These are phyloP conservation scores for Rallus limicola DNA, from an alignment of 2,113 vertebrate species.

Conservation along the genomic window DNA sequence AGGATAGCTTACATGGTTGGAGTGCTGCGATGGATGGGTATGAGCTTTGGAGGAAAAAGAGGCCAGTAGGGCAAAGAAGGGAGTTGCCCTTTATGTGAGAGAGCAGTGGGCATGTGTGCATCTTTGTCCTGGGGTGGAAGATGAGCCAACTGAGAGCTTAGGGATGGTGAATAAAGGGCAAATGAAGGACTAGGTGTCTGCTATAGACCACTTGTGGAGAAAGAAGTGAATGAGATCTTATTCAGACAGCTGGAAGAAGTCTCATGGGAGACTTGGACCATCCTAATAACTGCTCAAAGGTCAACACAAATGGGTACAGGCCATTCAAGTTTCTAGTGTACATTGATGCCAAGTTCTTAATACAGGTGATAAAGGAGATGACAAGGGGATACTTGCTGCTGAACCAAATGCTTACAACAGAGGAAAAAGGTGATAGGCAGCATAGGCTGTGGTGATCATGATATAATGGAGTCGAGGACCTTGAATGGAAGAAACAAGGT, in stretches of 20 bases:
- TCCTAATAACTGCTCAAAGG: background rate
- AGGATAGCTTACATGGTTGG: background rate
- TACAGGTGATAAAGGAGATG: background rate
- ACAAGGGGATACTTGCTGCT: background rate
- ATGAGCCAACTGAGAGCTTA: background rate
- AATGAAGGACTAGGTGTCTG: background rate
- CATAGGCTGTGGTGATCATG: too few relatives aligned
- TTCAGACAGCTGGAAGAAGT: background rate
- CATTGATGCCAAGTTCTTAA: background rate
- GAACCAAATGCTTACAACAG: background rate
- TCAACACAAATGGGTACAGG: background rate
- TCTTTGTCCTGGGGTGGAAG: background rate
- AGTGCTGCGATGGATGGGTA: background rate
- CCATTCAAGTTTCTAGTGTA: background rate
- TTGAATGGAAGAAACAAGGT: background rate
- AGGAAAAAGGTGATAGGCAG: background rate
- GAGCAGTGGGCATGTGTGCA: too few relatives aligned
- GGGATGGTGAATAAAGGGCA: background rate
- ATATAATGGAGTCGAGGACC: background rate
- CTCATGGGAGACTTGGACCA: background rate
- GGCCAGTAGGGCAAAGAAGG: background rate
- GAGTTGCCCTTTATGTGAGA: background rate
- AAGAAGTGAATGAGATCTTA: background rate
- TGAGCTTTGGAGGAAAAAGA: background rate
- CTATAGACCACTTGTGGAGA: background rate